Evolutionary conservation across 2,113 vertebrate genomes (phyloP).

Genomic region (Salvator merianae): DNA sequence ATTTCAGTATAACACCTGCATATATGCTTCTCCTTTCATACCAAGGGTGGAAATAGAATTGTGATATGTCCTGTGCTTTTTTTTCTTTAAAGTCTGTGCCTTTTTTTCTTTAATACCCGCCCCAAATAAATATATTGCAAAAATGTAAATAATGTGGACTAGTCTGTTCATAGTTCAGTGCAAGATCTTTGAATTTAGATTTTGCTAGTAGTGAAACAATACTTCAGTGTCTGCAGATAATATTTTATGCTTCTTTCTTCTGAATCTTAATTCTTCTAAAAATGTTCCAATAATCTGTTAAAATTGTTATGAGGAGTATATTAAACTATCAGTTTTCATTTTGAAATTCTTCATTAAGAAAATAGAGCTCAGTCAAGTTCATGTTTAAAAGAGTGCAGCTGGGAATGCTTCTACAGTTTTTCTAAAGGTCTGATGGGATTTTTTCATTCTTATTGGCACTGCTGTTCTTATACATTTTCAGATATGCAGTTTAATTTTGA

Average conservation of each 20-base stretch:
- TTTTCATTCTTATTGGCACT: background rate
- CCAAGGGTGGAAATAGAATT: background rate
- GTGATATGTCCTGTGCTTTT: background rate
- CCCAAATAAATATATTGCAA: conserved; percentile 24
- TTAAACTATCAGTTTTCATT: conserved; percentile 69
- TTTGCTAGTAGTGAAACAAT: background rate
- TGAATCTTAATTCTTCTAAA: conserved; percentile 40
- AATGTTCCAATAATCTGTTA: conserved; percentile 72
- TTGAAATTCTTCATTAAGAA: conserved; percentile 66
- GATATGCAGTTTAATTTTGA: conserved; percentile 15
- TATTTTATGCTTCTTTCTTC: conserved; percentile 34
- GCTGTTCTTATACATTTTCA: background rate
- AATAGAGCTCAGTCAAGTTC: conserved; percentile 40
- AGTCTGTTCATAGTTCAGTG: background rate
- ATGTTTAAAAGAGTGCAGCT: conserved; percentile 20
- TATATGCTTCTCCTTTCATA: background rate
- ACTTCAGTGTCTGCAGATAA: conserved; percentile 47
- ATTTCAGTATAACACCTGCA: background rate
- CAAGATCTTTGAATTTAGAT: background rate
- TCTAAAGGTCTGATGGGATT: background rate
- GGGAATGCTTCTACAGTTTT: conserved; percentile 8
- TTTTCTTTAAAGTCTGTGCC: no score
- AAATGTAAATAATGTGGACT: conserved; percentile 28
- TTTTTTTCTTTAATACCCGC: no score
- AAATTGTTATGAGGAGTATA: conserved; percentile 67